Evolutionary conservation across 1,140 invertebrate species (phyloP), one percentile per base, ranked within the genome.

Genomic region (Euborellia annulipes): DNA sequence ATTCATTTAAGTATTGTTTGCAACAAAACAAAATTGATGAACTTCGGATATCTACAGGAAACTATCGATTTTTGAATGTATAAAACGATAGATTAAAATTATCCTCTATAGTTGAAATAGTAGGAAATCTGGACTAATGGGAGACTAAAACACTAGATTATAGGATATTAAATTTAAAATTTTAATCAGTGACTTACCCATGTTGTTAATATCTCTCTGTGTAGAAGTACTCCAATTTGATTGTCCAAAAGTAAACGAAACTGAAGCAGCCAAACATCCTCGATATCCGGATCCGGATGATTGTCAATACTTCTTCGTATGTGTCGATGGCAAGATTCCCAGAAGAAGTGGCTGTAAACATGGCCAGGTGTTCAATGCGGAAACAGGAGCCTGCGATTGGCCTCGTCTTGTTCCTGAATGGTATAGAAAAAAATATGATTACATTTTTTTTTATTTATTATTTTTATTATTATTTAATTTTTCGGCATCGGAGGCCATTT

Each of bases 231-330:
- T 89, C 64, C 71, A 82, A 53, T 92, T 92, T 62, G 72, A 76
- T 7, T 92, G 88, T 52, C 87, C 87, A 0, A 71, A 79, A 53
- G 78, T 84, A 9, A 78, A 81, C 53, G 77, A 79, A 43, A 70
- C 69, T 0, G 69, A 75, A 36, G 83, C 73, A 0, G 69, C 75
- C 1, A 81, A 81, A 1, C 85, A 93, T 66, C 85, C 87, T 0
- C 71, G 87, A 0, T 90, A 88, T 56, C 73, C 85, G 1, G 85
- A 90, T 60, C 76, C 78, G n/a, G 82, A 85, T 34, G 86, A 93
- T 58, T 93, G 88, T 53, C 85, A 90, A 59, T 90, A 74, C 66
- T 91, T 91, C 65, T 92, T 88, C 61, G 85, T 92, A 1, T 91
- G 88, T 60, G 82, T 91, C 40, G 87, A 89, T 54, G 85, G 85